Evolutionary conservation across 2,113 vertebrate species (phyloP).

Genomic region (Brachyistius frenatus): DNA sequence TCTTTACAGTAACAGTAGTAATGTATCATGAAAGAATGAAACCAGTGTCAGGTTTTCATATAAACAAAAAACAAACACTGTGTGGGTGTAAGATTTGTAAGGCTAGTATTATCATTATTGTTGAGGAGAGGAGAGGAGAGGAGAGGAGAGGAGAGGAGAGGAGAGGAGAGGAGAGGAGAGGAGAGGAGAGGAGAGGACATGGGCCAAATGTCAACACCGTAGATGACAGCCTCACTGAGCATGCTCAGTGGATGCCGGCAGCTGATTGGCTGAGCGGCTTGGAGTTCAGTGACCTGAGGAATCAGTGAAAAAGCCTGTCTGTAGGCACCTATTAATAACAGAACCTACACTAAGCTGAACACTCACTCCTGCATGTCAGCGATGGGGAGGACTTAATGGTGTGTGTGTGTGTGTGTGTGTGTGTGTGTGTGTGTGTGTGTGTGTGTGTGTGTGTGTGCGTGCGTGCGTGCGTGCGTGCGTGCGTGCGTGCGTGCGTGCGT

Average conservation of each 20-base stretch:
- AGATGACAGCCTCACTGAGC: conserved; percentile 24
- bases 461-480: background rate
- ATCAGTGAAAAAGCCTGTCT: conserved; percentile 33
- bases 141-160: background rate
- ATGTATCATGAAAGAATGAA: background rate
- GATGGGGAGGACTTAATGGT: background rate
- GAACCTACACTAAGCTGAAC: conserved; percentile 40
- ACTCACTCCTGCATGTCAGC: conserved; percentile 30
- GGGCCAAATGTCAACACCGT: conserved; percentile 26
- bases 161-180: background rate
- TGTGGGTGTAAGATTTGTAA: background rate
- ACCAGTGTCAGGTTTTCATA: background rate
- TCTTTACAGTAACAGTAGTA: background rate
- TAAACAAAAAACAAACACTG: background rate
- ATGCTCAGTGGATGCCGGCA: conserved; percentile 32
- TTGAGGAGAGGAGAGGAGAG: conserved; percentile 4
- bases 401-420: background rate
- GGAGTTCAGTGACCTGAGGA: conserved; percentile 48
- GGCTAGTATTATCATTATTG: background rate
- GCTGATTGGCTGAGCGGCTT: conserved; percentile 54
- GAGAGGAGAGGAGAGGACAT: conserved; percentile 10
- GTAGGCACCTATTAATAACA: conserved; percentile 61
- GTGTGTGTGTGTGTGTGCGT: background rate
- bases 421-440: background rate
- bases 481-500: background rate